phyloP scores from a whole-genome alignment of 2,888 invertebrate genomes.

The Kuschelorhynchus macadamiae region DNA sequence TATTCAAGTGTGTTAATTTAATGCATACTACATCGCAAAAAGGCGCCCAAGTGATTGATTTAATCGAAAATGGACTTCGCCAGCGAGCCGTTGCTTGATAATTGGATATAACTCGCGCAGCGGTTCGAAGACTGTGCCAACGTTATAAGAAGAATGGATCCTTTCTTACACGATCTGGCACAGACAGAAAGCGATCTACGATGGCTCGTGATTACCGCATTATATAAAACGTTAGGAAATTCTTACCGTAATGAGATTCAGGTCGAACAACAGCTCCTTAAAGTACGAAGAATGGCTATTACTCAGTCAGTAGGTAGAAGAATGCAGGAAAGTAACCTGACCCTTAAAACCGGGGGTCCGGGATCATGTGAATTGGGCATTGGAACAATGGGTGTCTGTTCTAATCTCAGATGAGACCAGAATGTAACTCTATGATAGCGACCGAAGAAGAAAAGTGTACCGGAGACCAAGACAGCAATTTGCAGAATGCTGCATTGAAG shows the following conservation, averaged over 20 bases:
- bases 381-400: constrained; percentile 49
- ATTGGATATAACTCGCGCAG: constrained; percentile 33
- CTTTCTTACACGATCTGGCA: constrained; percentile 48
- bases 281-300: constrained; percentile 49
- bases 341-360: constrained; percentile 46
- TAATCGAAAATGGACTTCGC: no score
- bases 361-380: constrained; percentile 53
- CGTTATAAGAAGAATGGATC: constrained; percentile 50
- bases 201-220: constrained; percentile 47
- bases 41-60: constrained; percentile 30
- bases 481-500: constrained; percentile 32
- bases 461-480: constrained; percentile 31
- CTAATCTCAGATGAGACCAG: constrained; percentile 54
- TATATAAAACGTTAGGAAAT: constrained; percentile 52
- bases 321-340: constrained; percentile 52
- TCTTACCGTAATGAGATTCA: constrained; percentile 37
- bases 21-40: constrained; percentile 48
- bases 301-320: constrained; percentile 54
- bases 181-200: constrained; percentile 39
- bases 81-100: not conserved
- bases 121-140: constrained; percentile 49
- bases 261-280: constrained; percentile 28
- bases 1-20: constrained; percentile 42
- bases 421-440: constrained; percentile 51
- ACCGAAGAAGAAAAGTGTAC: constrained; percentile 52